Evolutionary conservation across 2,888 invertebrate species (phyloP).

Genomic region (Coelopa pilipes): DNA sequence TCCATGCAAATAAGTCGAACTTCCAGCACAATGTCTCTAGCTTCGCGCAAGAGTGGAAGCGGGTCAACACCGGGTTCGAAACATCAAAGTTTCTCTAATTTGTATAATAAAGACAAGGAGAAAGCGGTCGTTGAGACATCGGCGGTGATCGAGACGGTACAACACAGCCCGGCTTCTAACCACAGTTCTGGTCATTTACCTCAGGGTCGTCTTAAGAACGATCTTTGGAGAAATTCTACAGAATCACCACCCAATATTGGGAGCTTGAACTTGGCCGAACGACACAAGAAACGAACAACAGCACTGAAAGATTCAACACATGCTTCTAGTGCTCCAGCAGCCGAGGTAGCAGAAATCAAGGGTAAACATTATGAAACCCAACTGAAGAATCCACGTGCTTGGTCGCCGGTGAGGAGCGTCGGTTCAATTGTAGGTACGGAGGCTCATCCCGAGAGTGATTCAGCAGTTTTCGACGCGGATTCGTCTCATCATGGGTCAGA

Average conservation of each 20-base stretch:
- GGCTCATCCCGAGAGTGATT: conserved; percentile 87
- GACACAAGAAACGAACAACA: conserved; percentile 59
- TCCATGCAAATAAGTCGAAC: conserved; percentile 85
- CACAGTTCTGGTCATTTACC: conserved; percentile 65
- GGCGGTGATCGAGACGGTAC: conserved; percentile 64
- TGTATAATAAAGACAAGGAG: conserved; percentile 64
- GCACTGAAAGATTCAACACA: conserved; percentile 55
- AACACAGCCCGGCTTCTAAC: conserved; percentile 73
- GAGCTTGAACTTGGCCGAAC: conserved; percentile 62
- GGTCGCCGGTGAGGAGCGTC: conserved; percentile 89
- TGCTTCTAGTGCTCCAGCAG: conserved; percentile 63
- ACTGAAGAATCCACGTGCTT: conserved; percentile 82
- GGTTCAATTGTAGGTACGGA: conserved; percentile 86
- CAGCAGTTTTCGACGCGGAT: conserved; percentile 82
- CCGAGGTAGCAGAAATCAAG: conserved; percentile 69
- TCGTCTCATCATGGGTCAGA: conserved; percentile 76
- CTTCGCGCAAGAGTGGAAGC: conserved; percentile 67
- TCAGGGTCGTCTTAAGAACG: conserved; percentile 59
- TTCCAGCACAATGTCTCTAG: conserved; percentile 81
- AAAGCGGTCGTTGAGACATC: conserved; percentile 65
- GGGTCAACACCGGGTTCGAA: conserved; percentile 71
- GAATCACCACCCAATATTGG: conserved; percentile 65
- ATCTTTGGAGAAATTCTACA: conserved; percentile 60
- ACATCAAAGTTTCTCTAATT: conserved; percentile 77
- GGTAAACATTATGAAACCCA: conserved; percentile 78